These are phyloP conservation scores for Amazona guildingii DNA, from an alignment of 2,113 vertebrate species.

Conservation along the genomic window DNA sequence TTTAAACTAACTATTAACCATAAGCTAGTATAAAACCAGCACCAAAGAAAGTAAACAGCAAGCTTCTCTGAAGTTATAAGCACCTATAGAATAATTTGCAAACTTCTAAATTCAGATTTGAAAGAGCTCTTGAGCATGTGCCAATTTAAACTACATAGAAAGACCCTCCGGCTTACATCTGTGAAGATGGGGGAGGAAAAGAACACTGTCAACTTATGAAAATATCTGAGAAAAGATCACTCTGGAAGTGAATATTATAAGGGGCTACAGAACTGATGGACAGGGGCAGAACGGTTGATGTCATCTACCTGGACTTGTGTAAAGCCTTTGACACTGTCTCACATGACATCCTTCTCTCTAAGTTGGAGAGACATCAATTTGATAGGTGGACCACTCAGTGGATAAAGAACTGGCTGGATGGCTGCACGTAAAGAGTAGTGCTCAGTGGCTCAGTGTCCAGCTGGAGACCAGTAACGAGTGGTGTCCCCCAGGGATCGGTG, in stretches of 20 bases:
- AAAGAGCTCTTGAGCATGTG: not conserved
- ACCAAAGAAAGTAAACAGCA: not conserved
- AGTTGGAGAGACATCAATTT: too few species aligned
- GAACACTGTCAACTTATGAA: not conserved
- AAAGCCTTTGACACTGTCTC: too few species aligned
- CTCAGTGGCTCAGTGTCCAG: too few species aligned
- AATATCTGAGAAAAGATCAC: not conserved
- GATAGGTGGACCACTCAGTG: too few species aligned
- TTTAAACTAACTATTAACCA: not conserved
- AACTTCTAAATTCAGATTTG: not conserved
- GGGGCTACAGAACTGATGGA: too few species aligned
- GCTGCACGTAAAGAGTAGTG: too few species aligned
- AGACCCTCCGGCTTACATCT: slow-evolving; percentile 12
- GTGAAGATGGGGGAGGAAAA: not conserved
- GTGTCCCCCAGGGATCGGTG: too few species aligned
- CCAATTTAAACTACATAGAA: not conserved
- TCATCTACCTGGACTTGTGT: too few species aligned
- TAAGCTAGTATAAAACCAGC: not conserved
- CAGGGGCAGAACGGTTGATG: too few species aligned
- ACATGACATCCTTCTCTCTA: too few species aligned
- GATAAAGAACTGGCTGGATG: too few species aligned
- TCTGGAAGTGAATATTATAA: not conserved
- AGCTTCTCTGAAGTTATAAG: not conserved
- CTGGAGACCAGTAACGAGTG: too few species aligned
- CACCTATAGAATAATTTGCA: not conserved